Base-by-base conservation (phyloP, 2,888 invertebrate species). In the Andrena haemorrhoa region DNA sequence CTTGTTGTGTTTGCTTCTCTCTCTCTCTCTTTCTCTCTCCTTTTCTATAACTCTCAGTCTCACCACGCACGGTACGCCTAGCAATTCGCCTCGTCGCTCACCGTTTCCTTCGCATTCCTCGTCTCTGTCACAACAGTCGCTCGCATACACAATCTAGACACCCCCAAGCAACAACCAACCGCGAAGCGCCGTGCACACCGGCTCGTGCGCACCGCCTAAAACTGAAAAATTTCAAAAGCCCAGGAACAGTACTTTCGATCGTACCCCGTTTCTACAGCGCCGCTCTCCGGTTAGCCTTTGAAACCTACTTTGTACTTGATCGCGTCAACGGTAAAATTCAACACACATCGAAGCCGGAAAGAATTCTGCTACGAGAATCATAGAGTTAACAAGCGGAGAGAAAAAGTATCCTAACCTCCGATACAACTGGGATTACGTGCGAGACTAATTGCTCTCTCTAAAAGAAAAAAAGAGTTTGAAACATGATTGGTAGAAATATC, bases 221-320 rank as follows among this genome's bases (percentile, higher is more conserved):
- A 70, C 35, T 16, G 12, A 26, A 60, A 60, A 78, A 31, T 23
- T 63, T 75, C 68, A 35, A 75, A 71, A 66, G 61, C 70, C 71
- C 77, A 65, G 80, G 80, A 81, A 82, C 73, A 74, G 61, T 76
- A 78, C 74, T 60, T 83, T 76, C 74, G 76, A 70, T 79, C 75
- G 85, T 68, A 72, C 66, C 51, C 26, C 75, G 26, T 61, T 33
- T 56, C 56, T 56, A 60, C 66, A 65, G 74, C 78, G 49, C 35
- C 75, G 71, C 53, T 79, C 64, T 47, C 76, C 65, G 35, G 10
- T 82, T 80, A 77, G 70, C 82, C 63, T 84, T 85, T 81, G 82
- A 88, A 81, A 86, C 85, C 79, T 83, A 85, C 76, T 88, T 88
- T 88, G 88, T 87, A 87, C 88, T 86, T 84, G 81, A 89, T 87